Evolutionary conservation across 1,140 invertebrate genomes (phyloP).

Genomic region (Zaprionus camerounensis): DNA sequence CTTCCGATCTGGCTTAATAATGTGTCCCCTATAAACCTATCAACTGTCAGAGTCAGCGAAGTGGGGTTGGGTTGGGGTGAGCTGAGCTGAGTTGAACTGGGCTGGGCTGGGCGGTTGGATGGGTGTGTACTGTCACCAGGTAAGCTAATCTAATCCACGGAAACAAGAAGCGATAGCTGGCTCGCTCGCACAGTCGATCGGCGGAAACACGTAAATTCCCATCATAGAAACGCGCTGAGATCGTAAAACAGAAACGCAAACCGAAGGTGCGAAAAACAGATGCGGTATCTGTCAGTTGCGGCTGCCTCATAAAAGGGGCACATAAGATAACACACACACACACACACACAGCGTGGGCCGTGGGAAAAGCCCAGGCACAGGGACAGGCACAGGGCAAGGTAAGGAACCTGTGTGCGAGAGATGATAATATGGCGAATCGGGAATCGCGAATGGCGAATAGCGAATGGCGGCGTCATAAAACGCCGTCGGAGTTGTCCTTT

Average conservation of each 20-base stretch:
- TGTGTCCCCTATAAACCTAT: not conserved
- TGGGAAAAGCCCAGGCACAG: slow-evolving; percentile 56
- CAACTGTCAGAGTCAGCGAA: not conserved
- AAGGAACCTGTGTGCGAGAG: slow-evolving; percentile 12
- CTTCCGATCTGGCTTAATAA: not conserved
- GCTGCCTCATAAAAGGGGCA: slow-evolving; percentile 52
- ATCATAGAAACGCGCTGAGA: slow-evolving; percentile 18
- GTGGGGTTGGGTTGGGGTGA: not conserved
- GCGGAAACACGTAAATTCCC: slow-evolving; percentile 58
- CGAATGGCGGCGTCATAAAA: slow-evolving; percentile 56
- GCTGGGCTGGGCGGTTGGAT: not conserved
- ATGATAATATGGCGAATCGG: not conserved
- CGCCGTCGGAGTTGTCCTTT: slow-evolving; percentile 54
- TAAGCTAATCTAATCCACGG: slow-evolving; percentile 10
- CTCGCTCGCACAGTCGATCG: not conserved
- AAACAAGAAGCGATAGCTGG: not conserved
- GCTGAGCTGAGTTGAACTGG: not conserved
- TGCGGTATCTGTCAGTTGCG: slow-evolving; percentile 7
- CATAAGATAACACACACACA: slow-evolving; percentile 16
- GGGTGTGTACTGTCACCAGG: slow-evolving; percentile 6
- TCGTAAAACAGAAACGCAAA: slow-evolving; percentile 31
- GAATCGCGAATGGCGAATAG: not conserved
- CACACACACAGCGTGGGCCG: slow-evolving; percentile 43
- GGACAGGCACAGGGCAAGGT: not conserved
- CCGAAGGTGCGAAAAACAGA: slow-evolving; percentile 49